Base-by-base conservation (phyloP, 2,888 invertebrate genomes). In the Harmothoe impar region DNA sequence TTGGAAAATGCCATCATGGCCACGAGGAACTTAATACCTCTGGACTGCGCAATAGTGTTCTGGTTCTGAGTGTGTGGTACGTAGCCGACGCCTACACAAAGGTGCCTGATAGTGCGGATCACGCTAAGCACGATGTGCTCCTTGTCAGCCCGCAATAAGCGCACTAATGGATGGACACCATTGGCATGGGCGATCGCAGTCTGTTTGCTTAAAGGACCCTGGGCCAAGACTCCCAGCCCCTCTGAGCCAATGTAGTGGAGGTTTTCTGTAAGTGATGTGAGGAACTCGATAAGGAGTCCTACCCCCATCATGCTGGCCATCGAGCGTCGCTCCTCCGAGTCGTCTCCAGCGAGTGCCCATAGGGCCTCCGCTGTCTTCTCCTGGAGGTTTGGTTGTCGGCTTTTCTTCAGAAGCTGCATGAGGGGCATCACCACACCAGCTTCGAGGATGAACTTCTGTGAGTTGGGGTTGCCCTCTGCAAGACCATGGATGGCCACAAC, bases 181-280 rank as follows among this genome's bases (percentile, higher is more conserved):
- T 95, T 95, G 7, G 94, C 94, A 43, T 93, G 91, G 5, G 94
- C 94, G 89, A 95, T 95, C 29, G 93, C 94, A n/a, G 93, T 91
- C 89, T 95, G 95, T 91, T 94, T 93, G 91, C 93, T 94, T 12
- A 94, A 90, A 0, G 95, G 95, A 7, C 95, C 95, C 90, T 94
- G 94, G 17, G 95, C 94, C 31, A 95, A 92, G 0, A 95, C 95
- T 12, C 94, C 94, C 10, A 95, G 91, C 0, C 94, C 95, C 91
- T 95, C 95, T 23, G 95, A 95, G 25, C 95, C 95, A 89, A 95
- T 95, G 54, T 92, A 94, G 92, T 95, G 95, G 25, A 95, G 94
- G 89, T 94, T 93, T 89, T 95, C 94, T 23, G 94, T 94, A 91
- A 94, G 91, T 25, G 95, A 94, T 90, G 94, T 89, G 15, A 95